phyloP scores from a whole-genome alignment of 2,888 invertebrate genomes.

The Drosophila diplacantha region DNA sequence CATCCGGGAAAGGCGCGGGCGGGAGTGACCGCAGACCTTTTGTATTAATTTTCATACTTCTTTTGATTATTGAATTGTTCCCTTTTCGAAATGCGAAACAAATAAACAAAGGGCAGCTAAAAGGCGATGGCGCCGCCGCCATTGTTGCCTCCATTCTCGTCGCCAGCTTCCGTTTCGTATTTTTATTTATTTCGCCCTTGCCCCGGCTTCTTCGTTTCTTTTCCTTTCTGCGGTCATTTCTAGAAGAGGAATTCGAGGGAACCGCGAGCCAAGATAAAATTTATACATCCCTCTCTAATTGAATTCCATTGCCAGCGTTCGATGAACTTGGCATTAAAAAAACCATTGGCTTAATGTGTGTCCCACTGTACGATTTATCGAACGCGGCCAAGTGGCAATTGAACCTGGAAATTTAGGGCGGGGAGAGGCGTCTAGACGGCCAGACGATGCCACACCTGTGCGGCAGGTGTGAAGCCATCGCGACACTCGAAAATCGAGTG shows the following conservation, averaged over 20 bases:
- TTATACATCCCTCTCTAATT: conserved; percentile 54
- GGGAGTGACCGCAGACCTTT: conserved; percentile 42
- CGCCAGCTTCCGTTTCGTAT: conserved; percentile 50
- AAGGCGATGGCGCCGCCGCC: conserved; percentile 36
- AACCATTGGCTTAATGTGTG: conserved; percentile 7
- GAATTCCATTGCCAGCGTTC: conserved; percentile 53
- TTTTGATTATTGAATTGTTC: conserved; percentile 57
- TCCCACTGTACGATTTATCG: conserved; percentile 45
- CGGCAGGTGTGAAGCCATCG: conserved; percentile 28
- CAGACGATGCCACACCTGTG: conserved; percentile 52
- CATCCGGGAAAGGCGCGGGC: conserved; percentile 37
- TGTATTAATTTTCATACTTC: conserved; percentile 66
- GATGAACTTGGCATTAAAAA: conserved; percentile 22
- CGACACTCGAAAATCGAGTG: conserved; percentile 10
- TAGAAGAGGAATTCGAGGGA: conserved; percentile 7
- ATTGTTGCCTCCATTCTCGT: conserved; percentile 30
- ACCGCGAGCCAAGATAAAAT: conserved; percentile 41
- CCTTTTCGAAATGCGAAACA: conserved; percentile 51
- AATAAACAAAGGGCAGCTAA: conserved; percentile 60
- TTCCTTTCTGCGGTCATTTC: conserved; percentile 13
- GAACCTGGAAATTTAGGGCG: conserved; percentile 3
- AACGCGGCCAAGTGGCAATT: conserved; percentile 38
- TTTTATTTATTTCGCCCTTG: conserved; percentile 32
- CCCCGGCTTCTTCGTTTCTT: conserved; percentile 1
- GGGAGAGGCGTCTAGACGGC: conserved; percentile 53